These are phyloP conservation scores for Lepidochrysops patricia DNA, from an alignment of 2,888 invertebrate species.

Conservation along the genomic window DNA sequence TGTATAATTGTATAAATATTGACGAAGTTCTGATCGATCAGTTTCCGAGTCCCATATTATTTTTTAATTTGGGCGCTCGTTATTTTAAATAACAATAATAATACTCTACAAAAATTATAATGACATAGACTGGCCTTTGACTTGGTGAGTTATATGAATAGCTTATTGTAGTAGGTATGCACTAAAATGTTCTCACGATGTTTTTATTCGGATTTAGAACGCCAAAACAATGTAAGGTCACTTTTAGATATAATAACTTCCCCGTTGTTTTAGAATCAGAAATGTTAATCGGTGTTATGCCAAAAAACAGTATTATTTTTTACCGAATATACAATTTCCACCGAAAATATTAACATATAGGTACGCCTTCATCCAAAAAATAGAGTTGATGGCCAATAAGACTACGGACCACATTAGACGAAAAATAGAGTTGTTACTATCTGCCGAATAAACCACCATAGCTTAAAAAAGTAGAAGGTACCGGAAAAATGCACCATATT, in stretches of 20 bases:
- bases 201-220: not conserved
- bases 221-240: not conserved
- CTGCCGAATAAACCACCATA: too few species aligned
- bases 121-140: not conserved
- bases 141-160: not conserved
- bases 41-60: not conserved
- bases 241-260: not conserved
- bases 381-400: not conserved
- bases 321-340: not conserved
- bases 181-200: not conserved
- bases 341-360: too few species aligned
- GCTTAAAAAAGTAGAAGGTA: too few species aligned
- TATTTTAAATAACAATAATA: too few species aligned
- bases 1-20: too few species aligned
- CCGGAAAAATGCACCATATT: too few species aligned
- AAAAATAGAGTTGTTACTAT: not conserved
- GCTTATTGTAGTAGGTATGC: not conserved
- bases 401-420: not conserved
- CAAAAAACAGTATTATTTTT: too few species aligned
- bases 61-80: too few species aligned
- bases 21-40: too few species aligned
- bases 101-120: not conserved
- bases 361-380: too few species aligned
- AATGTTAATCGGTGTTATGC: too few species aligned
- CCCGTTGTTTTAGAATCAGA: not conserved